These are phyloP conservation scores for Leptopilina boulardi DNA, from an alignment of 1,140 invertebrate genomes.

Conservation along the genomic window DNA sequence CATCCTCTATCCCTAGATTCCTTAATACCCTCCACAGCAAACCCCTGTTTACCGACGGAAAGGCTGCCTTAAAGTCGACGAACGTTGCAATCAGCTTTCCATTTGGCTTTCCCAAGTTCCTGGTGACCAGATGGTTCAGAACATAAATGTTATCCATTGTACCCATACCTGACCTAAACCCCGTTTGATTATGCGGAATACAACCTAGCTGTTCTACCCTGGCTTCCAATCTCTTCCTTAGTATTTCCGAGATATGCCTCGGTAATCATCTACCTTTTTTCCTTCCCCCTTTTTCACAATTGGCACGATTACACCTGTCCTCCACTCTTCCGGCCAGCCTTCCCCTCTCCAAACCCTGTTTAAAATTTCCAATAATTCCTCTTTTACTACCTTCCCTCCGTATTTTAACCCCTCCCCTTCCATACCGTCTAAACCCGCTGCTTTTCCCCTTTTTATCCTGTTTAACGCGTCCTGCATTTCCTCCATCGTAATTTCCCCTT, in stretches of 20 bases:
- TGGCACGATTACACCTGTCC: conserved; percentile 3
- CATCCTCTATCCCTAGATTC: not conserved
- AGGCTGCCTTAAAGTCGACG: too few species aligned
- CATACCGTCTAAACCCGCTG: not conserved
- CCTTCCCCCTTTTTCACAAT: conserved; percentile 34
- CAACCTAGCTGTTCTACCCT: too few species aligned
- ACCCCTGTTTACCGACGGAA: not conserved
- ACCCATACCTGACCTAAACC: too few species aligned
- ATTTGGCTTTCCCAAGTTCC: too few species aligned
- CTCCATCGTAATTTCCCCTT: not conserved
- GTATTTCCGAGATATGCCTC: conserved; percentile 31
- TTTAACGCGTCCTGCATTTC: conserved; percentile 12
- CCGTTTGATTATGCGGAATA: too few species aligned
- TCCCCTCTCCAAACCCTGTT: conserved; percentile 39
- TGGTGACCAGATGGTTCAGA: too few species aligned
- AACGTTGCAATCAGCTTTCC: too few species aligned
- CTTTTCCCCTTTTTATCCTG: conserved; percentile 31
- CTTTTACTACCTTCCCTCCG: conserved; percentile 9
- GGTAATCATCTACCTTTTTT: conserved; percentile 29
- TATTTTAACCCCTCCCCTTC: not conserved
- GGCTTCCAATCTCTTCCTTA: not conserved
- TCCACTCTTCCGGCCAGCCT: conserved; percentile 39
- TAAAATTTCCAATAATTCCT: conserved; percentile 19
- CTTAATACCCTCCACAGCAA: not conserved
- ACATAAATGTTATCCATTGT: too few species aligned